Base-by-base conservation (phyloP, 2,888 invertebrate genomes). In the Masnerella sp. region DNA sequence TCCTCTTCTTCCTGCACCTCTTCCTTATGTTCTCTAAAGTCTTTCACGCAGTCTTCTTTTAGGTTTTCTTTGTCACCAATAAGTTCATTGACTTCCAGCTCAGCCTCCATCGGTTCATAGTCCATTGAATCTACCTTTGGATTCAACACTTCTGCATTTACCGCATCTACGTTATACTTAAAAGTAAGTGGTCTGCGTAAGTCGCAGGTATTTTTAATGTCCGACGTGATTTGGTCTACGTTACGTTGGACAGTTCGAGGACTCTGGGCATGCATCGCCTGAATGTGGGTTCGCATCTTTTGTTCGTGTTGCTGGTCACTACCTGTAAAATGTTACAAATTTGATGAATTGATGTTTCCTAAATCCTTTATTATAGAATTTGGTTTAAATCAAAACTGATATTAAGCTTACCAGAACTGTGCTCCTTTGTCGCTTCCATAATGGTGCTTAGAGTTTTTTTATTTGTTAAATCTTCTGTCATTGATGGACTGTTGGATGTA, bases 201-300 rank as follows among this genome's bases (percentile, higher is more conserved):
- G 75, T 87, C 87, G 47, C 87, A 87, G 56, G 83, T 86, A 69
- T 82, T 87, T 62, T 86, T 84, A 11, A 87, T 87, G 20, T 87
- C 87, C 0, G 85, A 83, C 1, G 87, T 87, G 42, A 87, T 87
- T 59, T 87, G 83, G 75, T 87, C 87, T 7, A 87, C 86, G 64
- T 87, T 87, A n/a, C 87, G 84, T 69, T 87, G 87, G 2, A 87
- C 85, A 0, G 87, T 87, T 15, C 87, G 83, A 0, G 87, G 87
- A 75, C 87, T 87, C 69, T 87, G 87, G 3, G 87, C 87, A n/a
- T 87, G 85, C 9, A 87, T 84, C 2, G 85, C 85, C 73, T 87
- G 87, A 36, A 86, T 87, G 61, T 87, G 84, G 0, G 84, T 81
- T 2, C 84, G 83, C 79, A 86, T 82, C 12, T 84, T 86, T 34